phyloP scores from a whole-genome alignment of 2,888 invertebrate species.

The Stenurella melanura region DNA sequence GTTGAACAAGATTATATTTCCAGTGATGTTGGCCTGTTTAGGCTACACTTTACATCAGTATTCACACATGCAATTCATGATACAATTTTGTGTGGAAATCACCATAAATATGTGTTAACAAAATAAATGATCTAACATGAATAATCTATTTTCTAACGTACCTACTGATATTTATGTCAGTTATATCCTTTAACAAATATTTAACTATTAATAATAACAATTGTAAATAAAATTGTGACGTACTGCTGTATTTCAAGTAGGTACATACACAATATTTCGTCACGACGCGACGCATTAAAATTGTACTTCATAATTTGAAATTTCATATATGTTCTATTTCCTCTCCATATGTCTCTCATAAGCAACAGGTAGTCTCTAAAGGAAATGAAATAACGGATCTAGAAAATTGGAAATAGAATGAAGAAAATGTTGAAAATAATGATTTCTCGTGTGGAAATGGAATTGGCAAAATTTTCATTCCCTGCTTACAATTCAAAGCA shows the following conservation, averaged over 20 bases:
- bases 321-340: background rate
- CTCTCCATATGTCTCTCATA: background rate
- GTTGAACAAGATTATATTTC: too few relatives aligned
- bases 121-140: background rate
- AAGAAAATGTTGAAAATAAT: slow-evolving; percentile 15
- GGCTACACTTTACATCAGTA: too few relatives aligned
- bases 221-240: slow-evolving; percentile 32
- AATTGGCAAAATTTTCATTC: slow-evolving; percentile 19
- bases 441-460: slow-evolving; percentile 9
- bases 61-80: too few relatives aligned
- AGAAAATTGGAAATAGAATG: slow-evolving; percentile 23
- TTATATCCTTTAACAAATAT: slow-evolving; percentile 16
- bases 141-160: background rate
- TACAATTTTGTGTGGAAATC: too few relatives aligned
- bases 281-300: slow-evolving; percentile 20
- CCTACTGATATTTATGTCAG: background rate
- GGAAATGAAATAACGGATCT: slow-evolving; percentile 16
- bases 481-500: too few relatives aligned
- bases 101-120: background rate
- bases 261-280: background rate
- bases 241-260: background rate
- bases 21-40: too few relatives aligned
- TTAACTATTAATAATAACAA: slow-evolving; percentile 33
- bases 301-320: background rate
- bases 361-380: background rate